These are phyloP conservation scores for Yoshiicerus persimilis DNA, from an alignment of 1,140 invertebrate genomes.

Conservation along the genomic window DNA sequence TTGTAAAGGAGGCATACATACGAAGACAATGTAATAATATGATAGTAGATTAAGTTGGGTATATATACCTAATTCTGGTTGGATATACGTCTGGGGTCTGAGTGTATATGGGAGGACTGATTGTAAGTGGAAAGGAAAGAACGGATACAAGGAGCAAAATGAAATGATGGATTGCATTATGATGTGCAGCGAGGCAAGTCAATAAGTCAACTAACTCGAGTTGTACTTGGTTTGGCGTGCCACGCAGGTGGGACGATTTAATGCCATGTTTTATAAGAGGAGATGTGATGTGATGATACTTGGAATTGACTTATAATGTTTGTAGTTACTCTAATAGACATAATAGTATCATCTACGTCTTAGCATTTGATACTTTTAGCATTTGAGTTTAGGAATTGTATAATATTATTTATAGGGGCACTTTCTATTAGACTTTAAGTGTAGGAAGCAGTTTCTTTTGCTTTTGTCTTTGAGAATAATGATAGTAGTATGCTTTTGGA, in stretches of 20 bases:
- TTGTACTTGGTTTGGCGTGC: background rate
- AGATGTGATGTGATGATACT: conserved; percentile 5
- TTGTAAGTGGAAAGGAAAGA: conserved; percentile 14
- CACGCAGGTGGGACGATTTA: conserved; percentile 14
- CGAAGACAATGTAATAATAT: background rate
- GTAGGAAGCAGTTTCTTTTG: background rate
- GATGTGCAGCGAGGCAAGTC: conserved; percentile 10
- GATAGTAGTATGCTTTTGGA: background rate
- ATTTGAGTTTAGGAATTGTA: background rate
- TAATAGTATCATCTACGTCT: background rate
- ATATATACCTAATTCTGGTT: no score
- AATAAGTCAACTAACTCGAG: conserved; percentile 10
- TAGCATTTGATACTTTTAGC: background rate
- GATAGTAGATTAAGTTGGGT: background rate
- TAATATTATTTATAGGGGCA: background rate
- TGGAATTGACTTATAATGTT: background rate
- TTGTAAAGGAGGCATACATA: background rate
- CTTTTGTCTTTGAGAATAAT: background rate
- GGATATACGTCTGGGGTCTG: background rate
- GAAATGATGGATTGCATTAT: conserved; percentile 22
- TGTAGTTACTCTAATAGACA: background rate
- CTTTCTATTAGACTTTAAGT: background rate
- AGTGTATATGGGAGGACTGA: background rate
- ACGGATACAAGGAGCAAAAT: conserved; percentile 13
- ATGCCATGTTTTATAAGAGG: background rate